These are phyloP conservation scores for Athalia cordata DNA, from an alignment of 2,888 invertebrate species.

Conservation along the genomic window DNA sequence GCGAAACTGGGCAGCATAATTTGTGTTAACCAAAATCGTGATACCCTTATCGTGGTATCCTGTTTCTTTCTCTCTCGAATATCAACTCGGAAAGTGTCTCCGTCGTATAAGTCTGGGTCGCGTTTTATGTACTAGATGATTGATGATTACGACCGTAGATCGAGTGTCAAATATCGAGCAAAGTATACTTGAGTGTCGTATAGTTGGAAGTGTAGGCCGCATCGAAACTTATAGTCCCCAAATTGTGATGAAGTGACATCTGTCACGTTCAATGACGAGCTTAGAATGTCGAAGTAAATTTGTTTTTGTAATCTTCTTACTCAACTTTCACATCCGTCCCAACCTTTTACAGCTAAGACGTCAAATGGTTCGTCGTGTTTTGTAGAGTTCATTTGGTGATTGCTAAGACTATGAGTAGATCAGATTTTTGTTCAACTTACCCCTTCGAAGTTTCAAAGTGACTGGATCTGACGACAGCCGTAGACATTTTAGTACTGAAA, in stretches of 20 bases:
- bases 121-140: no score
- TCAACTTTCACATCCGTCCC: background rate
- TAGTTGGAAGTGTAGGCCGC: no score
- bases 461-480: conserved; percentile 93
- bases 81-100: no score
- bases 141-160: no score
- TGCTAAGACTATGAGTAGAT: conserved; percentile 18
- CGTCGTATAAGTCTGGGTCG: no score
- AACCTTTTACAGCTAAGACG: background rate
- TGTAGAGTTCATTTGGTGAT: conserved; percentile 19
- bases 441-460: conserved; percentile 92
- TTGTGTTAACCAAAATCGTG: no score
- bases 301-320: background rate
- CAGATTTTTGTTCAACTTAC: conserved; percentile 76
- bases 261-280: background rate
- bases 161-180: no score
- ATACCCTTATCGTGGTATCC: no score
- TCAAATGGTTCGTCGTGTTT: background rate
- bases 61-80: no score
- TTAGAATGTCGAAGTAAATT: background rate
- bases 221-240: no score
- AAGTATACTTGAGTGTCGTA: no score
- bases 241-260: background rate
- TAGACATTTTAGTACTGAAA: conserved; percentile 94
- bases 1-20: no score